Conservation (phyloP, 2,797 vertebrate species). For the Heteromormyrus szaboi region DNA sequence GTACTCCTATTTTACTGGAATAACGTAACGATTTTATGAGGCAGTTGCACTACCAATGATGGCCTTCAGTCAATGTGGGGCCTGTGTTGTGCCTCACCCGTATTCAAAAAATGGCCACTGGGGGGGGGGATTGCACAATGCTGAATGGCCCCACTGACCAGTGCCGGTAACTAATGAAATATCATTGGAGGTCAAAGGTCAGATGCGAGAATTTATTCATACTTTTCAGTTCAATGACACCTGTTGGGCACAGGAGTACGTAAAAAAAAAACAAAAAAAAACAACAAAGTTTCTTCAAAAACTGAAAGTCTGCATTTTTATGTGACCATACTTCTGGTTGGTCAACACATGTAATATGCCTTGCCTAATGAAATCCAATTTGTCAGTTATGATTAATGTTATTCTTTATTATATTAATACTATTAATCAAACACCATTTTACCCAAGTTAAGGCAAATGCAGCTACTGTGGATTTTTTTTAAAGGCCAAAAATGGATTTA, state of each 20-base stretch:
- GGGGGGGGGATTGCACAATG: not conserved
- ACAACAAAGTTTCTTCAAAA: not conserved
- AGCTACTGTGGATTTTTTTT: not conserved
- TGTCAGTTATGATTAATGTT: not conserved
- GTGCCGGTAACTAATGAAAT: not conserved
- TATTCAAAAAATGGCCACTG: not conserved
- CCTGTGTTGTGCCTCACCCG: not conserved
- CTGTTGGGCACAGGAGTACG: not conserved
- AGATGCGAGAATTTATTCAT: not conserved
- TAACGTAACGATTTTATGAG: not conserved
- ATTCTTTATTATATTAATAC: not conserved
- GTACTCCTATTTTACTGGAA: conserved; percentile 17
- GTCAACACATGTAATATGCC: not conserved
- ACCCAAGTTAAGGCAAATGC: not conserved
- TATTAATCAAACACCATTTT: not conserved
- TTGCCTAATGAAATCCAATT: not conserved
- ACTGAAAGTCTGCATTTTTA: not conserved
- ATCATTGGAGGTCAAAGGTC: conserved; percentile 1
- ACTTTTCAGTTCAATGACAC: not conserved
- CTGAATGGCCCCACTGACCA: not conserved
- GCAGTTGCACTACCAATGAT: not conserved
- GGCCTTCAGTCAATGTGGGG: conserved; percentile 2
- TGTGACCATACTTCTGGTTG: not conserved
- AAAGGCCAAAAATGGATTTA: not conserved
- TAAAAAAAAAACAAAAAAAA: not conserved